These are phyloP conservation scores for Trogon melanurus DNA, from an alignment of 2,113 vertebrate genomes.

Conservation along the genomic window DNA sequence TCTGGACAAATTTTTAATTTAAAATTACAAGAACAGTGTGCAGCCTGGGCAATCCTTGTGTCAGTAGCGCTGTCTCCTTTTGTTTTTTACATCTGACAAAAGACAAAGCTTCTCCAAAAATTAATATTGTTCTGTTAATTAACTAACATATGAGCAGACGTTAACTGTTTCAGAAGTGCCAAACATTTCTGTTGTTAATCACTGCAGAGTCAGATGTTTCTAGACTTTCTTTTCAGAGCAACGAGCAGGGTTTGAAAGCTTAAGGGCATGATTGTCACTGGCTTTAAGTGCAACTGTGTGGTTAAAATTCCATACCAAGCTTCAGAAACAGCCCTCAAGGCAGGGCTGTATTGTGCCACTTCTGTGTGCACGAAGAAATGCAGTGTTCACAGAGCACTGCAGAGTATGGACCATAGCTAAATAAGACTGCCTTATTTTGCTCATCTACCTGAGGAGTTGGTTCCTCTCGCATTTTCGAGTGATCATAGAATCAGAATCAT, in stretches of 20 bases:
- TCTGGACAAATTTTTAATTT: neutral
- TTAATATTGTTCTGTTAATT: conserved; percentile 53
- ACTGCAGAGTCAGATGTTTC: neutral
- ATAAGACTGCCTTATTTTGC: neutral
- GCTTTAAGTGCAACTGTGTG: neutral
- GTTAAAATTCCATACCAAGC: neutral
- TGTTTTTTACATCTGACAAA: neutral
- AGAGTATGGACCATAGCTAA: neutral
- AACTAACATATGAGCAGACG: conserved; percentile 31
- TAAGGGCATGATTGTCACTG: neutral
- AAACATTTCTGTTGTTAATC: conserved; percentile 5
- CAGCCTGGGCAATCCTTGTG: neutral
- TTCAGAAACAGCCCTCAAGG: neutral
- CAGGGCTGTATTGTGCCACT: neutral
- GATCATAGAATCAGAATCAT: neutral
- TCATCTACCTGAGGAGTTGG: neutral
- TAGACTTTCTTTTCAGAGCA: neutral
- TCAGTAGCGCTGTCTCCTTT: neutral
- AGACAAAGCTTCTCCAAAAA: neutral
- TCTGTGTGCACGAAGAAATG: neutral
- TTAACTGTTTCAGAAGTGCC: conserved; percentile 39
- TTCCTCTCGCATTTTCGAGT: neutral
- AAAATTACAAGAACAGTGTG: neutral
- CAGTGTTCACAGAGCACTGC: neutral
- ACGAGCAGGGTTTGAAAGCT: neutral